Evolutionary conservation across 2,797 vertebrate species (phyloP).

Genomic region (Scleropages formosus): DNA sequence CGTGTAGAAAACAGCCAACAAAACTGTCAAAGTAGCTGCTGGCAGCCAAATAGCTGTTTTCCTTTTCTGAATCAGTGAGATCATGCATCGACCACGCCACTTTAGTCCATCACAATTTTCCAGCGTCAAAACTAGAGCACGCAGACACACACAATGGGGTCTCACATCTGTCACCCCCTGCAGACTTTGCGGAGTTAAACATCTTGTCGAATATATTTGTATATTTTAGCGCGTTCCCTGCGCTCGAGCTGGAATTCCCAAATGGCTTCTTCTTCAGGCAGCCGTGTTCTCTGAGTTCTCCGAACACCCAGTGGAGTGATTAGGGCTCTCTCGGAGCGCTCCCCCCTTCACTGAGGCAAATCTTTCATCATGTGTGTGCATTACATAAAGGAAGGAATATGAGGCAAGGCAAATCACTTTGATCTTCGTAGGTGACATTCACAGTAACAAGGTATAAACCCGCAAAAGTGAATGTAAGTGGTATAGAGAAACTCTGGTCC

Average conservation of each 20-base stretch:
- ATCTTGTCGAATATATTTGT: slow-evolving; percentile 21
- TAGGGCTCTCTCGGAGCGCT: too few species aligned
- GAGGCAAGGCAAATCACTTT: not conserved
- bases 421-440: not conserved
- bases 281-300: not conserved
- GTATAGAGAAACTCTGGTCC: not conserved
- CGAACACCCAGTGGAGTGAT: too few species aligned
- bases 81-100: too few species aligned
- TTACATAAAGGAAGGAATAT: not conserved
- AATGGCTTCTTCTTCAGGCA: not conserved
- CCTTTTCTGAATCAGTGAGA: too few species aligned
- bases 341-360: not conserved
- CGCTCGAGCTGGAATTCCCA: not conserved
- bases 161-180: slow-evolving; percentile 8
- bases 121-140: not conserved
- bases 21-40: too few species aligned
- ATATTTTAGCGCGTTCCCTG: slow-evolving; percentile 5
- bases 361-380: slow-evolving; percentile 14
- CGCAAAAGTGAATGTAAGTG: not conserved
- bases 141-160: slow-evolving; percentile 6
- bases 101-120: too few species aligned
- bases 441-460: not conserved
- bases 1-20: too few species aligned
- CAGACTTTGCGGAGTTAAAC: not conserved
- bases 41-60: too few species aligned